Evolutionary conservation across 2,113 vertebrate genomes (phyloP).

Genomic region (Donacobius atricapilla): DNA sequence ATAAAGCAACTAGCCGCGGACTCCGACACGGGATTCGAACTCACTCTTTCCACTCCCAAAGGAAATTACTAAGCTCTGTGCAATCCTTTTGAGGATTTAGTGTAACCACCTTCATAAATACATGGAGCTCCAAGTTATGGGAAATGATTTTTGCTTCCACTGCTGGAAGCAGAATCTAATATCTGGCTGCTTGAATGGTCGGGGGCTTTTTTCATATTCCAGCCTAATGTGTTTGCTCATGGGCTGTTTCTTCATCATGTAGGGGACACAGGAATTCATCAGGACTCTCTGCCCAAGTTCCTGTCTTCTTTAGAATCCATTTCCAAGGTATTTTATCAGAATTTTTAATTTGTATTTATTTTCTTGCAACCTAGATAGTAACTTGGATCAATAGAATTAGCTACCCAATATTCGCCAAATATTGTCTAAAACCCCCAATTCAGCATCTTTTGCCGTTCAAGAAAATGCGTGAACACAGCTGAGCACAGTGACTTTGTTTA

Average conservation of each 20-base stretch:
- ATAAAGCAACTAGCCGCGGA: neutral
- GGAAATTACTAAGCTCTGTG: neutral
- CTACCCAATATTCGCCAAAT: neutral
- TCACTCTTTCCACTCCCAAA: neutral
- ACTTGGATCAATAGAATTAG: neutral
- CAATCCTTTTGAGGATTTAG: neutral
- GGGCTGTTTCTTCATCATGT: rapidly evolving
- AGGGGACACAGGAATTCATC: rapidly evolving
- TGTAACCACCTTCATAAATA: neutral
- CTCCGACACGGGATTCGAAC: rapidly evolving
- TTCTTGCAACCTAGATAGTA: neutral
- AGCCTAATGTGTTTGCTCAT: neutral
- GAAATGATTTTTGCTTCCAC: neutral
- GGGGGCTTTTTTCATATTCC: neutral
- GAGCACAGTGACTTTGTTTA: neutral
- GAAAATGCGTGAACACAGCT: neutral
- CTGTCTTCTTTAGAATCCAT: neutral
- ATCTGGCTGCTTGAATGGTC: neutral
- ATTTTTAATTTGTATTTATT: neutral
- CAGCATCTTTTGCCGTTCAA: neutral
- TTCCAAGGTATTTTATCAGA: neutral
- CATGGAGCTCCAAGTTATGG: neutral
- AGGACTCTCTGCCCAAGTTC: neutral
- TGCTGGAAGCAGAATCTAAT: neutral
- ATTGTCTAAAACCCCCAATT: neutral